Percentiles rank a stretch among this genome's conserved stretches.
phyloP scores from a whole-genome alignment of 2,888 invertebrate genomes.

The Brenthis hecate region DNA sequence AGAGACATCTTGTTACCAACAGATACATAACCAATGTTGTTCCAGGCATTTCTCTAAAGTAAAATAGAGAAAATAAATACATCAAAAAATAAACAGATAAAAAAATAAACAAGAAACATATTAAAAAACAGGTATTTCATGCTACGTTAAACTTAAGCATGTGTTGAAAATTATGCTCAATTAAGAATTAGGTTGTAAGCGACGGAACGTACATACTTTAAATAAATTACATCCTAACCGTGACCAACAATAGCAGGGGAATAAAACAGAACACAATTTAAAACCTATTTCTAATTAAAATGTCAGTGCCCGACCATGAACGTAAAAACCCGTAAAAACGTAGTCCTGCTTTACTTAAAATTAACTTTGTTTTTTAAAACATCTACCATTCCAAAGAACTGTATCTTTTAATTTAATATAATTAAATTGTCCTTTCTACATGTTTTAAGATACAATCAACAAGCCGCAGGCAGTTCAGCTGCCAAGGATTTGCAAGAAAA shows the following conservation, averaged over 20 bases:
- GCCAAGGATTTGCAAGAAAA: constrained; percentile 3
- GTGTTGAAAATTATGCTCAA: constrained; percentile 46
- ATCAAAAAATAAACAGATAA: neutral
- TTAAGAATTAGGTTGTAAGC: constrained; percentile 42
- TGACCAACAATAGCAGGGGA: constrained; percentile 43
- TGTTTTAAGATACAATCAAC: neutral
- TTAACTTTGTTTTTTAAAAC: constrained; percentile 2
- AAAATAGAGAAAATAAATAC: too few relatives aligned
- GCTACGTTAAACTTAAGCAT: constrained; percentile 36
- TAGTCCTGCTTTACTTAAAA: neutral
- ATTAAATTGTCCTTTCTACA: constrained; percentile 1
- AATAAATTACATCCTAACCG: constrained; percentile 39
- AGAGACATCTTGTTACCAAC: too few relatives aligned
- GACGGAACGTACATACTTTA: constrained; percentile 32
- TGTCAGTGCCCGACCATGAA: constrained; percentile 33
- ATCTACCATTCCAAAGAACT: neutral
- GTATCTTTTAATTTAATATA: constrained; percentile 1
- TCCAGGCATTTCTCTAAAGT: too few relatives aligned
- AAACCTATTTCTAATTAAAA: constrained; percentile 58
- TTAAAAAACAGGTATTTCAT: constrained; percentile 9
- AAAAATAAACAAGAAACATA: constrained; percentile 7
- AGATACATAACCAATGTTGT: neutral
- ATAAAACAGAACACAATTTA: constrained; percentile 52
- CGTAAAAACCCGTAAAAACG: neutral
- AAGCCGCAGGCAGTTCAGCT: neutral